phyloP scores from a whole-genome alignment of 2,113 vertebrate genomes.

The Pogonocichla stellata region DNA sequence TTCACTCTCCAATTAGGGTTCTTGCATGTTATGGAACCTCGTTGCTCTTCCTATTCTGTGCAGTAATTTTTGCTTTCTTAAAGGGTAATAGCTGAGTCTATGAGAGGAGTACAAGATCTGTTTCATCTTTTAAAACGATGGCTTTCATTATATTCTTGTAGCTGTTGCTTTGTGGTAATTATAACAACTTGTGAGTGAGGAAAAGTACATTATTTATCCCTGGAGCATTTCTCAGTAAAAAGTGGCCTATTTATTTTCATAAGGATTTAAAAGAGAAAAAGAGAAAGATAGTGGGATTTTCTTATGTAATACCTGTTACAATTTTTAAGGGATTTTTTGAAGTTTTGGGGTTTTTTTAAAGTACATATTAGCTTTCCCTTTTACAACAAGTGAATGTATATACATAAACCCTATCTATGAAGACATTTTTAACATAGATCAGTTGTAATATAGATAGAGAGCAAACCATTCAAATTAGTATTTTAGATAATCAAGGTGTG shows the following conservation, averaged over 20 bases:
- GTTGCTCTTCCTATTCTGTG: background rate
- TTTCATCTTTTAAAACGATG: slow-evolving; percentile 14
- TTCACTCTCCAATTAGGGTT: background rate
- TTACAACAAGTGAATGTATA: background rate
- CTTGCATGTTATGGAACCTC: background rate
- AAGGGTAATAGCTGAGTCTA: background rate
- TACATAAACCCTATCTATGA: background rate
- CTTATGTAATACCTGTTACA: background rate
- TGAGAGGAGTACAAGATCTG: background rate
- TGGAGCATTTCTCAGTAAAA: slow-evolving; percentile 18
- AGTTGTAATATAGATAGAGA: background rate
- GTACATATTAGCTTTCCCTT: background rate
- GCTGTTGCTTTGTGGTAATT: slow-evolving; percentile 28
- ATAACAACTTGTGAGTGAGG: background rate
- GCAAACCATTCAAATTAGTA: background rate
- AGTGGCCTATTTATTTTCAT: slow-evolving; percentile 7
- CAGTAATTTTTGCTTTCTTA: slow-evolving; percentile 13
- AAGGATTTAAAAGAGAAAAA: background rate
- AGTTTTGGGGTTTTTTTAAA: background rate
- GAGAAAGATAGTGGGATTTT: background rate
- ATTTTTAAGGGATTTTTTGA: background rate
- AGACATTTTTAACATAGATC: background rate
- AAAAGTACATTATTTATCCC: slow-evolving; percentile 3
- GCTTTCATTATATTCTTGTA: slow-evolving; percentile 39
- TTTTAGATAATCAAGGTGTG: background rate